Percentiles rank a stretch among this genome's conserved stretches.
These are phyloP conservation scores for Drosophila barbarae DNA, from an alignment of 2,888 invertebrate genomes.

Conservation along the genomic window DNA sequence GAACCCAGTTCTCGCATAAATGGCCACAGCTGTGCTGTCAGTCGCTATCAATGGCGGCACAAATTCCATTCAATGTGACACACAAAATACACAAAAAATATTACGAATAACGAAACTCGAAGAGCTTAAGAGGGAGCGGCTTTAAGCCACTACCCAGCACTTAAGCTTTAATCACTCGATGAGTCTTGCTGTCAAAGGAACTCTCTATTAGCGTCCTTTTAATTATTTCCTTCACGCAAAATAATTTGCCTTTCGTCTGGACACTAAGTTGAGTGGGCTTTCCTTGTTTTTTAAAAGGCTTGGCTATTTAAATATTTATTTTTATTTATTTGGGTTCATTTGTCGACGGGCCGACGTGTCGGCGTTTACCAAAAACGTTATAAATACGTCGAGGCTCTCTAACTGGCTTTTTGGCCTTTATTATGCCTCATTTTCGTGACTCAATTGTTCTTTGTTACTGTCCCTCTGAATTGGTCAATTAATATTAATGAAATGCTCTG, in stretches of 20 bases:
- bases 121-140: neutral
- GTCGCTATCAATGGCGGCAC: conserved; percentile 30
- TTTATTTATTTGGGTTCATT: conserved; percentile 23
- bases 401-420: conserved; percentile 30
- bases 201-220: conserved; percentile 31
- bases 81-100: conserved; percentile 1
- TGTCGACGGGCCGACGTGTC: conserved; percentile 4
- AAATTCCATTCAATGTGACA: conserved; percentile 41
- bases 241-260: conserved; percentile 40
- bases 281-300: conserved; percentile 13
- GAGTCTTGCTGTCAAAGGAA: neutral
- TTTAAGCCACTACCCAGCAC: conserved; percentile 1
- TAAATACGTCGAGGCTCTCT: conserved; percentile 36
- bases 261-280: conserved; percentile 4
- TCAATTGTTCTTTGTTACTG: conserved; percentile 35
- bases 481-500: conserved; percentile 67
- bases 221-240: conserved; percentile 49
- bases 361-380: conserved; percentile 14
- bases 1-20: conserved; percentile 22
- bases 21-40: conserved; percentile 60
- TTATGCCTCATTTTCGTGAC: conserved; percentile 39
- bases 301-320: conserved; percentile 52
- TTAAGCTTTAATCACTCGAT: conserved; percentile 13
- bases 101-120: neutral
- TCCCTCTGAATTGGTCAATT: conserved; percentile 68